Conservation (phyloP, 2,888 invertebrate species). For the Chalcis sispes region DNA sequence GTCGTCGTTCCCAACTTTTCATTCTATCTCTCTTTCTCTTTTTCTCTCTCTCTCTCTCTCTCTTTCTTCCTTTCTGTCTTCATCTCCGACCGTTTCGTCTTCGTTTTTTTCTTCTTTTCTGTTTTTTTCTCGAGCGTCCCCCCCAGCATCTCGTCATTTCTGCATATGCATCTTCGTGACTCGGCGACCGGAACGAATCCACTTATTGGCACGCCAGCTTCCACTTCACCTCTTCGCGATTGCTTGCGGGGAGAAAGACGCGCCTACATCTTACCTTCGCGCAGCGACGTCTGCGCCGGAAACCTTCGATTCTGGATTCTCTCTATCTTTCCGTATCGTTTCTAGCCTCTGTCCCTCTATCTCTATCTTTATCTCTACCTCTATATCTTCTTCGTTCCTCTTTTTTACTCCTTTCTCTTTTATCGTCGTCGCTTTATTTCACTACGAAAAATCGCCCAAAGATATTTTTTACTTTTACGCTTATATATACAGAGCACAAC, state of each 20-base stretch:
- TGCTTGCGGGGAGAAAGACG: slow-evolving; percentile 39
- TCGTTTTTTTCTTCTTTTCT: neutral
- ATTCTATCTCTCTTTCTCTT: neutral
- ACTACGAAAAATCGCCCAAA: slow-evolving; percentile 20
- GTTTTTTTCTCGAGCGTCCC: neutral
- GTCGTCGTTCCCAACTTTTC: neutral
- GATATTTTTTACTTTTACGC: slow-evolving; percentile 29
- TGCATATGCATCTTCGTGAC: slow-evolving; percentile 55
- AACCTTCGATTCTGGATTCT: slow-evolving; percentile 31
- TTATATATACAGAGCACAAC: too few species aligned
- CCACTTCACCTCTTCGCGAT: slow-evolving; percentile 49
- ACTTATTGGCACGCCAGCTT: slow-evolving; percentile 62
- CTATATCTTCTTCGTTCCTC: too few species aligned
- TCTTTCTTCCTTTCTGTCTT: slow-evolving; percentile 16
- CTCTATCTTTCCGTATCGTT: neutral
- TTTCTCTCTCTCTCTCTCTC: neutral
- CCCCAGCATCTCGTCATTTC: slow-evolving; percentile 55
- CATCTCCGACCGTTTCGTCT: too few species aligned
- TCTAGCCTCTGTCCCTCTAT: neutral
- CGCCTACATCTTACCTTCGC: neutral
- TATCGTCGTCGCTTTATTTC: neutral
- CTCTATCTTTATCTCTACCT: neutral
- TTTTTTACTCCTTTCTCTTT: neutral
- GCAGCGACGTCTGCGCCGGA: slow-evolving; percentile 33
- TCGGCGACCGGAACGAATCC: slow-evolving; percentile 60